Base-by-base conservation (phyloP, 2,888 invertebrate species). In the Cantharis nigra region DNA sequence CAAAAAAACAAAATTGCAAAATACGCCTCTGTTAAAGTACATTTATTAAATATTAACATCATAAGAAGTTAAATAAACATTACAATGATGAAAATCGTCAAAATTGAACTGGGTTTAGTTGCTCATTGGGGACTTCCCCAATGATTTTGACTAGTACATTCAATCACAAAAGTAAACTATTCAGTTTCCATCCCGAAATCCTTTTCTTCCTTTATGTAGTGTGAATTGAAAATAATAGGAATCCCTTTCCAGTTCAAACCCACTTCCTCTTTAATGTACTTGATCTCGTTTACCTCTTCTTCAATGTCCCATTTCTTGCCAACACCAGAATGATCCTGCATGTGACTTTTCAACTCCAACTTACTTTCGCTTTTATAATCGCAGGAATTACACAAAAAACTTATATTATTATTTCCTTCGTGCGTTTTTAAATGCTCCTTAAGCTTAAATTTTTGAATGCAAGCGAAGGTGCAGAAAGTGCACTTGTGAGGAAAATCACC, bases 401-500 rank as follows among this genome's bases (percentile, higher is more conserved):
- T 30, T 3, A 11, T 11, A 33, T 33, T 33, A 33, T 13, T 33
- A 13, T 33, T 33, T 33, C 23, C 13, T n/a, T 72, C 64, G 14
- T 69, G 30, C 9, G 4, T 30, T 30, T 69, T 76, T n/a, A 76
- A 9, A 16, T 76, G 76, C 9, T 76, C 65, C 20, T 76, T 76
- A 62, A 64, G 16, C 28, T 69, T 76, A 4, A 69, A 72, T 69
- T 30, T 71, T 72, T 63, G 72, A 20, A 76, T 65, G 9, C 18
- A 20, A 3, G 26, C 67, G 9, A 63, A 76, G 26, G 63, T 63
- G 33, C 76, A 76, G 7, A 30, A 28, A 9, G 9, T 13, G 63
- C 76, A 76, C 30, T 63, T 71, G 16, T 28, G 72, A 14, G 69
- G 71, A 9, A 71, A 72, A 23, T 76, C 72, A 3, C 72, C 91